Percentiles rank a stretch among this genome's conserved stretches.
Conservation (phyloP, 1,140 invertebrate genomes). For the Kradibia gibbosae region DNA sequence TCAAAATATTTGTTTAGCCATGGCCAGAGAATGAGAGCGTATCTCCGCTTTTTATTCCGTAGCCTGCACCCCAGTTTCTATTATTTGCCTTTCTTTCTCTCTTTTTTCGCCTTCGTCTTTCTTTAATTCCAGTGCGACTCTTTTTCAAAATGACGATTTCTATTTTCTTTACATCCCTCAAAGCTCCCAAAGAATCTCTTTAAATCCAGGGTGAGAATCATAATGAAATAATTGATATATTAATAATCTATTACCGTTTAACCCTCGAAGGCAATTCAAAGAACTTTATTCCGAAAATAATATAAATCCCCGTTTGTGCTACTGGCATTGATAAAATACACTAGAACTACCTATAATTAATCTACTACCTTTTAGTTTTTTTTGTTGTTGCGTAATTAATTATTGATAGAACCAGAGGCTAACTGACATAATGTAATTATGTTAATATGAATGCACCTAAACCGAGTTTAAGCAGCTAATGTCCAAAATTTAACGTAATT, state of each 20-base stretch:
- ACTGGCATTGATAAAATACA: no score
- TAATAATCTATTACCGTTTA: not conserved
- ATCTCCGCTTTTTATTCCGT: not conserved
- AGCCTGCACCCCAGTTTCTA: not conserved
- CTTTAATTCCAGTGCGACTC: not conserved
- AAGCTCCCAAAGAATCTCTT: not conserved
- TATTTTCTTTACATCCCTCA: not conserved
- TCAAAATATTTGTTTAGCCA: conserved; percentile 65
- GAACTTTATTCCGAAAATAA: no score
- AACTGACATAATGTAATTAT: no score
- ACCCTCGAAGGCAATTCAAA: not conserved
- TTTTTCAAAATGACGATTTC: not conserved
- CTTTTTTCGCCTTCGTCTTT: not conserved
- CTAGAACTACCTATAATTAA: no score
- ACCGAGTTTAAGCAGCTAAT: no score
- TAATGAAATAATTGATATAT: not conserved
- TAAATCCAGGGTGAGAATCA: not conserved
- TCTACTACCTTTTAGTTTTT: no score
- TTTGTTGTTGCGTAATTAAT: no score
- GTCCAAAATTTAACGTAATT: no score
- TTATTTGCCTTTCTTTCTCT: conserved; percentile 26
- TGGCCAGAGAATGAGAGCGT: not conserved
- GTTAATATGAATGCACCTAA: no score
- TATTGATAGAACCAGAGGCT: no score
- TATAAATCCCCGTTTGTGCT: no score